Conservation (phyloP, 2,113 vertebrate genomes). For the Actenoides hombroni region DNA sequence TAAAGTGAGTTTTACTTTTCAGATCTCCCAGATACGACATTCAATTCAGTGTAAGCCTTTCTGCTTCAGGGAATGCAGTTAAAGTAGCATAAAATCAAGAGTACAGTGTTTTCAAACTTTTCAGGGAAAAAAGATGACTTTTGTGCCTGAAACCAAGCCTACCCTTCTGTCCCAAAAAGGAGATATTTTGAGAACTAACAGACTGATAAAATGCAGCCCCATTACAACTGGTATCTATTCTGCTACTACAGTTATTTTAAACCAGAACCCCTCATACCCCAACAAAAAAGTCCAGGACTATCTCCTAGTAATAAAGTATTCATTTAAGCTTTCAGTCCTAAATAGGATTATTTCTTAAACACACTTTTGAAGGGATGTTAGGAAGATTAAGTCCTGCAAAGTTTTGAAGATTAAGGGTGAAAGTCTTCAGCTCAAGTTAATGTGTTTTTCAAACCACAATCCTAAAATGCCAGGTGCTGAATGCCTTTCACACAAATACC, state of each 20-base stretch:
- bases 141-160: background rate
- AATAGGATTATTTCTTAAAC: background rate
- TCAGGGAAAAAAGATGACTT: background rate
- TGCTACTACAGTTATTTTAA: background rate
- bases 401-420: background rate
- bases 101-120: background rate
- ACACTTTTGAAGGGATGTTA: background rate
- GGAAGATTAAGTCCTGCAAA: conserved; percentile 7
- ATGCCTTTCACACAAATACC: background rate
- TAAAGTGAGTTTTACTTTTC: background rate
- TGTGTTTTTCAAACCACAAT: background rate
- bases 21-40: background rate
- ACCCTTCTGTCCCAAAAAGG: background rate
- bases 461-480: background rate
- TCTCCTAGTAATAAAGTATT: background rate
- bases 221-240: background rate
- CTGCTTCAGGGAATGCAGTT: background rate
- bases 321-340: background rate
- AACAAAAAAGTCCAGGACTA: background rate
- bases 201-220: background rate
- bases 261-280: background rate
- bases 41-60: background rate
- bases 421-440: conserved; percentile 12
- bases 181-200: background rate
- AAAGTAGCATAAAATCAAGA: background rate